A percentile compares a stretch with the other conserved stretches of the same genome.
These are phyloP conservation scores for Callosobruchus maculatus DNA, from an alignment of 2,888 invertebrate genomes.

Conservation along the genomic window DNA sequence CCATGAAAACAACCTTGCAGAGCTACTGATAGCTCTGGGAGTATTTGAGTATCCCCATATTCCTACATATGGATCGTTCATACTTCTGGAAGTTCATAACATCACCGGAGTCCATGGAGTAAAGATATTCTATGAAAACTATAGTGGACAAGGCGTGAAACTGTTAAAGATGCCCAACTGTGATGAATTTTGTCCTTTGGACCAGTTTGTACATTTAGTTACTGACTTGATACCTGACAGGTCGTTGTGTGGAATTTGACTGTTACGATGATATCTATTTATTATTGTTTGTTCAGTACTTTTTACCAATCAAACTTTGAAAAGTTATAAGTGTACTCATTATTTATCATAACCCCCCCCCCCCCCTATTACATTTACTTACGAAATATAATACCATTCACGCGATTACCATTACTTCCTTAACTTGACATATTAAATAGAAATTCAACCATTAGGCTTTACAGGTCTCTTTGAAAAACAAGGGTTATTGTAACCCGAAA, in stretches of 20 bases:
- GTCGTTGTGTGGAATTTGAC: background rate
- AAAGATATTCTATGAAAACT: conserved; percentile 33
- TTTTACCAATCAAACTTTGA: background rate
- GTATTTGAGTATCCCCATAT: conserved; percentile 47
- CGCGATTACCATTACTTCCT: no score
- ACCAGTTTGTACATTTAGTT: conserved; percentile 20
- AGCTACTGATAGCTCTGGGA: conserved; percentile 48
- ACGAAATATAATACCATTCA: no score
- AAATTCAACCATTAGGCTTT: no score
- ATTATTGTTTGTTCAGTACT: background rate
- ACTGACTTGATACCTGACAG: conserved; percentile 17
- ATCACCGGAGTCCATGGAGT: conserved; percentile 27
- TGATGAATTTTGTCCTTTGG: conserved; percentile 28
- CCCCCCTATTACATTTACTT: no score
- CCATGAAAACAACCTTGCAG: conserved; percentile 55
- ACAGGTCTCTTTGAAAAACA: no score
- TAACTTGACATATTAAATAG: no score
- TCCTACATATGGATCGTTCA: conserved; percentile 40
- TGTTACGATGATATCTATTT: background rate
- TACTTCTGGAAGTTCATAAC: conserved; percentile 41
- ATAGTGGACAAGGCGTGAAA: conserved; percentile 18
- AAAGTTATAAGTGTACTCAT: background rate
- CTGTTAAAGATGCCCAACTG: conserved; percentile 28
- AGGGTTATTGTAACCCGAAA: no score
- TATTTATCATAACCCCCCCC: no score